Evolutionary conservation across 1,140 invertebrate genomes (phyloP), one percentile per base, ranked within the genome.

Genomic region (Luehdorfia chinensis): DNA sequence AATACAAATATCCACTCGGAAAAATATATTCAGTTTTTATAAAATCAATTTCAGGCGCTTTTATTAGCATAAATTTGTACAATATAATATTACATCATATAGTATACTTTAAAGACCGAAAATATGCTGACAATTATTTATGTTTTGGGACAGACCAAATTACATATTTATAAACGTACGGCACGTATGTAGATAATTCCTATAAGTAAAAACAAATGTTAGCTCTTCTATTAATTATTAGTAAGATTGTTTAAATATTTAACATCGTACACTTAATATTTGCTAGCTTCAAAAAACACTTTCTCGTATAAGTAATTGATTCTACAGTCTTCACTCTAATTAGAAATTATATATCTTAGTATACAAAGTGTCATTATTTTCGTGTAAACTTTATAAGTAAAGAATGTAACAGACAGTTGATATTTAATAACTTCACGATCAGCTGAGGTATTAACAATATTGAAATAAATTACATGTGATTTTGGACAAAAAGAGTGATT

Each of bases 21-120:
- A 86, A 76, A 80, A 86, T 83, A 80, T 81, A 75, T 84, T 84
- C 76, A 84, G 76, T 83, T 85, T 79, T 84, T 84, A 84, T 76
- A 84, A 86, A 86, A 86, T 80, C 76, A 83, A 75, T 83, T 67
- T 81, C 70, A 85, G 81, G 73, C 79, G 79, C 73, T 75, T 77
- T 69, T 59, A 70, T 73, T 78, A 71, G 76, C 75, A 75, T 70
- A 76, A 71, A 61, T 83, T 76, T 81, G 69, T 85, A 80, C 76
- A 78, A 68, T 73, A 67, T 67, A 46, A 66, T 56, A 75, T 67
- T 59, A 55, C 39, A 48, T 57, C 53, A 51, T 57, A 56, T 55
- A 63, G 36, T 58, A 34, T 45, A 12, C 25, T 55, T 50, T 55
- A 16, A 50, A 12, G 9, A 4, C 9, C 36, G 28, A 16, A 28